phyloP scores from a whole-genome alignment of 2,888 invertebrate genomes.

The Trachelus iudaicus region DNA sequence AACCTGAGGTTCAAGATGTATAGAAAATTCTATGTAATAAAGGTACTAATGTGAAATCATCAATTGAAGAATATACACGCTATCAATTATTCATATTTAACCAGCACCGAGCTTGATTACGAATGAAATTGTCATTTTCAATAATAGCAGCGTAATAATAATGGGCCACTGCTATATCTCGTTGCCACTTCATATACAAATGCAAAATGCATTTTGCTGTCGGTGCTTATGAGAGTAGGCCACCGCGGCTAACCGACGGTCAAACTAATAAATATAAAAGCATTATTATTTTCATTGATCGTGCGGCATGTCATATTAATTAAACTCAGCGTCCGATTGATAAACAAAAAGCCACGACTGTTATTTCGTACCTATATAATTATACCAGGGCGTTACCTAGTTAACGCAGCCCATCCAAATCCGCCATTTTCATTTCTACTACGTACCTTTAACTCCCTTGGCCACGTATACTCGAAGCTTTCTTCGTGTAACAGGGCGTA shows the following conservation, averaged over 20 bases:
- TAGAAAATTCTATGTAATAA: background rate
- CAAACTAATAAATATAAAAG: constrained; percentile 27
- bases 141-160: constrained; percentile 27
- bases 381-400: background rate
- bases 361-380: background rate
- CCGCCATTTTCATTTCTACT: background rate
- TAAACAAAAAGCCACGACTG: constrained; percentile 18
- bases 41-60: background rate
- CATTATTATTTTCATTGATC: constrained; percentile 26
- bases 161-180: constrained; percentile 5
- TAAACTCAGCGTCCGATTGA: constrained; percentile 22
- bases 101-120: constrained; percentile 53
- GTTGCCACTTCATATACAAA: constrained; percentile 28
- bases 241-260: constrained; percentile 15
- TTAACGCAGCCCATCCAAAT: background rate
- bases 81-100: constrained; percentile 53
- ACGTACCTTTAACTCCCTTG: background rate
- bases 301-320: constrained; percentile 29
- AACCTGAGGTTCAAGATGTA: background rate
- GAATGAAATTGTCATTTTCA: constrained; percentile 54
- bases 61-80: background rate
- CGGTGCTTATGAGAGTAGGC: constrained; percentile 10
- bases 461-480: background rate
- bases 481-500: constrained; percentile 16
- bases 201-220: constrained; percentile 27